Conservation (phyloP, 1,140 invertebrate species). For the Hypothenemus hampei region DNA sequence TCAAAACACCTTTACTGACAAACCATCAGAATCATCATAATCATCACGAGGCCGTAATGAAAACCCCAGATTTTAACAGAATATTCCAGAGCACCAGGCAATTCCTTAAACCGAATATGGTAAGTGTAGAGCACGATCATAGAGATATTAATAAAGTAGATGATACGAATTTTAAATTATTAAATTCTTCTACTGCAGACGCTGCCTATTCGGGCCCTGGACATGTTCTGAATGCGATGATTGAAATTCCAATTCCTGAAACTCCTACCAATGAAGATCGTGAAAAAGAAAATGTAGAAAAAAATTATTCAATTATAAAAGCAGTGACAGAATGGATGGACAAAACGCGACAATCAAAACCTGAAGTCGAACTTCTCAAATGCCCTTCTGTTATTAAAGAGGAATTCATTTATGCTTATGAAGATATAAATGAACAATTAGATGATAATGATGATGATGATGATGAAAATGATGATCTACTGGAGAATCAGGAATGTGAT, state of each 20-base stretch:
- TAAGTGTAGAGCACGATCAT: constrained; percentile 28
- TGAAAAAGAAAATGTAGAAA: constrained; percentile 15
- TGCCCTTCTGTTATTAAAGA: constrained; percentile 37
- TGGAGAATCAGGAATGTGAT: constrained; percentile 39
- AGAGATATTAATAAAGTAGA: constrained; percentile 16
- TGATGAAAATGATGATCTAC: constrained; percentile 15
- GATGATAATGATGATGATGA: no score
- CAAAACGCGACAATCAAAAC: constrained; percentile 41
- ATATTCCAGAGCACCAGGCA: constrained; percentile 32
- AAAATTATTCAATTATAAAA: constrained; percentile 40
- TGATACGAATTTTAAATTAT: constrained; percentile 19
- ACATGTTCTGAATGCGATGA: constrained; percentile 33
- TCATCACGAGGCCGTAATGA: constrained; percentile 14
- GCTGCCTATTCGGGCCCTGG: constrained; percentile 32
- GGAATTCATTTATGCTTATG: constrained; percentile 28
- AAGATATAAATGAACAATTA: no score
- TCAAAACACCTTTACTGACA: constrained; percentile 12
- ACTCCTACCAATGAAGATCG: constrained; percentile 13
- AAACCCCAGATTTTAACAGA: constrained; percentile 34
- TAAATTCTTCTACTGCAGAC: constrained; percentile 23
- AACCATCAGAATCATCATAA: no score
- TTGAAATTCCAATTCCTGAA: constrained; percentile 2
- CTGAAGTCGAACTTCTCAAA: constrained; percentile 43
- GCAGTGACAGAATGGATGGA: constrained; percentile 45
- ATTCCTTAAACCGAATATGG: constrained; percentile 32